phyloP scores from a whole-genome alignment of 2,888 invertebrate species.

The Hydroisotoma schaefferi region DNA sequence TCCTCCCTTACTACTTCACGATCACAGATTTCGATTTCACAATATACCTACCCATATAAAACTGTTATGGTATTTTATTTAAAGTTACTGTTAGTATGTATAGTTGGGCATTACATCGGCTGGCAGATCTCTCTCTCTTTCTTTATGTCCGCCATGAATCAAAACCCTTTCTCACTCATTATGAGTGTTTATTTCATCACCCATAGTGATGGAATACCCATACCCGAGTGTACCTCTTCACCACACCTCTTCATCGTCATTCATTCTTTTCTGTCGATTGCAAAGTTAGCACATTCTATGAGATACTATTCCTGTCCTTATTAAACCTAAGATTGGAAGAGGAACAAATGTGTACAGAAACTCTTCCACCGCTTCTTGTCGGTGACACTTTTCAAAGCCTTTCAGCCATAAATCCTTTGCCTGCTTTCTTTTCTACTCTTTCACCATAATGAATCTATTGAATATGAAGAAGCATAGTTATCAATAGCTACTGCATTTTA shows the following conservation, averaged over 20 bases:
- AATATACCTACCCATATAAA: not conserved
- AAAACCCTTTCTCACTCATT: constrained; percentile 2
- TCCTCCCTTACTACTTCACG: too few species aligned
- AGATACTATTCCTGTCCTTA: too few species aligned
- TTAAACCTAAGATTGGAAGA: too few species aligned
- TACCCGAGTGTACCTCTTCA: not conserved
- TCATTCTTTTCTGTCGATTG: not conserved
- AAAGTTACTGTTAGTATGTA: too few species aligned
- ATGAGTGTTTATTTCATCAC: constrained; percentile 1
- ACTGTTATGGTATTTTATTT: too few species aligned
- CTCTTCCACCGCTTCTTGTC: not conserved
- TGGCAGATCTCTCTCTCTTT: not conserved
- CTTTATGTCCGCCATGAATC: not conserved
- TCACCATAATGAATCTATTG: not conserved
- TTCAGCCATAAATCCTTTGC: constrained; percentile 6
- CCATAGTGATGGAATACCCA: not conserved
- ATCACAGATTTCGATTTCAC: too few species aligned
- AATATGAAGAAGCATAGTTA: not conserved
- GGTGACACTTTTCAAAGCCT: constrained; percentile 6
- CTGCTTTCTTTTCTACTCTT: not conserved
- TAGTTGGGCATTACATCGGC: too few species aligned
- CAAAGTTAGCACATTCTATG: not conserved
- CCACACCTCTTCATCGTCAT: not conserved
- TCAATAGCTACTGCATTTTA: not conserved
- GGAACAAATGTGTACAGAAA: not conserved